Conservation (phyloP, 2,113 vertebrate species). For the Platanista minor region DNA sequence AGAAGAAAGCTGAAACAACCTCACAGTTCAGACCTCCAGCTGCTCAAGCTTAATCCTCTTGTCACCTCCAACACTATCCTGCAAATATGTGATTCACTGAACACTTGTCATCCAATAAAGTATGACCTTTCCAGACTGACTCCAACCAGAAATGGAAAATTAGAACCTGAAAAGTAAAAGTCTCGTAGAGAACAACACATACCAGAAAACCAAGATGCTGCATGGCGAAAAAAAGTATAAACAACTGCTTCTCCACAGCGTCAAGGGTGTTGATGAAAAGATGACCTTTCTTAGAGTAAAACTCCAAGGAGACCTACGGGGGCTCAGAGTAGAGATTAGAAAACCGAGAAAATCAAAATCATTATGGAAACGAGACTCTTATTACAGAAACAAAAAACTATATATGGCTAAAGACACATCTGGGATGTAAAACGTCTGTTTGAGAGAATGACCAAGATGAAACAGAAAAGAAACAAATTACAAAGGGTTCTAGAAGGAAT, state of each 20-base stretch:
- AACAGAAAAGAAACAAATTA: neutral
- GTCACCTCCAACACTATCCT: neutral
- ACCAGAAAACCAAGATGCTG: neutral
- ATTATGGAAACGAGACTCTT: neutral
- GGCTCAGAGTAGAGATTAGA: neutral
- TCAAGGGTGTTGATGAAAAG: neutral
- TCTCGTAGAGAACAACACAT: accelerated
- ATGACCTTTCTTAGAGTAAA: neutral
- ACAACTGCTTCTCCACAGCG: neutral
- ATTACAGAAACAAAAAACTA: neutral
- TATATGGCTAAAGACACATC: neutral
- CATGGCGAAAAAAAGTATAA: neutral
- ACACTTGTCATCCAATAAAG: neutral
- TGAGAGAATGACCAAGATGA: neutral
- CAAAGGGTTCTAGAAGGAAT: neutral
- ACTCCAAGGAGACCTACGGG: neutral
- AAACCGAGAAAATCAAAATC: neutral
- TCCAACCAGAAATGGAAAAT: neutral
- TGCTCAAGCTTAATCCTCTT: accelerated
- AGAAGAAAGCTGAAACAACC: neutral
- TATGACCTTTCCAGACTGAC: no score
- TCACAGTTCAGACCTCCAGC: neutral
- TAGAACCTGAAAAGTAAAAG: neutral
- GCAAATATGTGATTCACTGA: neutral
- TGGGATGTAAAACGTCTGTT: neutral